A percentile compares a stretch with the other conserved stretches of the same genome.
Conservation (phyloP, 2,113 vertebrate genomes). For the Callospermophilus lateralis region DNA sequence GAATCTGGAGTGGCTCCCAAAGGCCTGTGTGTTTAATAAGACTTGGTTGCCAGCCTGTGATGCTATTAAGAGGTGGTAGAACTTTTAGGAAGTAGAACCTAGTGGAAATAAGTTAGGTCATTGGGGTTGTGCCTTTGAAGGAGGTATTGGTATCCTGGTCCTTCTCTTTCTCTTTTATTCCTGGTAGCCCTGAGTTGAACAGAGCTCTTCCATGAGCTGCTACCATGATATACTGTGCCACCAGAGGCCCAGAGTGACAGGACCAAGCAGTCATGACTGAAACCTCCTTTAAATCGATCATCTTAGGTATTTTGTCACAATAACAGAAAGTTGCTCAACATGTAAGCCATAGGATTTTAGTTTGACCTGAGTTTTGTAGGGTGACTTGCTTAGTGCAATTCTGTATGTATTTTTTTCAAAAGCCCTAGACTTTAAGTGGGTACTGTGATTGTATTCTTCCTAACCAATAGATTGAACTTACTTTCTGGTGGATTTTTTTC, state of each 20-base stretch:
- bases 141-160: not conserved
- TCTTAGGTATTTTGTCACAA: not conserved
- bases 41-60: too few species aligned
- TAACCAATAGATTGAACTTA: not conserved
- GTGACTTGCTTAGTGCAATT: not conserved
- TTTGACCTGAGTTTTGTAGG: conserved; percentile 20
- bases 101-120: not conserved
- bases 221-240: not conserved
- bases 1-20: not conserved
- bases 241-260: too few species aligned
- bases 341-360: not conserved
- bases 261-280: too few species aligned
- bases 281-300: too few species aligned
- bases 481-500: not conserved
- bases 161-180: not conserved
- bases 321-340: not conserved
- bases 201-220: not conserved
- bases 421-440: not conserved
- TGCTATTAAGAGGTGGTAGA: not conserved
- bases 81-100: not conserved
- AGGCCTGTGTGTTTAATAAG: not conserved
- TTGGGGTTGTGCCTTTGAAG: not conserved
- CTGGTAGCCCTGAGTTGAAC: not conserved
- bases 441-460: conserved; percentile 24
- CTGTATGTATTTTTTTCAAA: conserved; percentile 26